These are phyloP conservation scores for Clarias magur DNA, from an alignment of 2,113 vertebrate genomes.

Conservation along the genomic window DNA sequence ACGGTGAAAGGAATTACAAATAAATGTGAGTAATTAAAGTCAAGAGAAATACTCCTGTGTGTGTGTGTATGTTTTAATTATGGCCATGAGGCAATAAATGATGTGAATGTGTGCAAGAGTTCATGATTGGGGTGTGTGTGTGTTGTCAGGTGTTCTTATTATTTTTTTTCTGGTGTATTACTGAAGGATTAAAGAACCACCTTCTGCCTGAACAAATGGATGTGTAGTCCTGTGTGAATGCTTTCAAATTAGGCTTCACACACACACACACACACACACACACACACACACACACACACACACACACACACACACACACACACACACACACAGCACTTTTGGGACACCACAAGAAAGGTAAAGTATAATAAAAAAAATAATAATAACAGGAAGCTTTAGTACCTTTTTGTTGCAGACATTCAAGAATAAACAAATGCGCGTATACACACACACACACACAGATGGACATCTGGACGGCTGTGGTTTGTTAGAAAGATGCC, in stretches of 20 bases:
- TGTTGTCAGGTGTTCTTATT: constrained; percentile 35
- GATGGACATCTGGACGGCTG: not conserved
- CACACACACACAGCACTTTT: too few species aligned
- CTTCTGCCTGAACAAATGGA: constrained; percentile 56
- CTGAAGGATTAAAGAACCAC: constrained; percentile 50
- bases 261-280: not conserved
- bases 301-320: not conserved
- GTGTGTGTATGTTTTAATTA: not conserved
- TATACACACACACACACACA: not conserved
- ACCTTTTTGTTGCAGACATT: too few species aligned
- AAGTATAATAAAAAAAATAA: too few species aligned
- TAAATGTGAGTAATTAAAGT: not conserved
- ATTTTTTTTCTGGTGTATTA: constrained; percentile 52
- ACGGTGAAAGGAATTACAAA: not conserved
- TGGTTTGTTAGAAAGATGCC: not conserved
- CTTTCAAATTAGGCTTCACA: constrained; percentile 52
- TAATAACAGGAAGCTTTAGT: too few species aligned
- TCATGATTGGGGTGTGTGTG: not conserved
- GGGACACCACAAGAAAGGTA: too few species aligned
- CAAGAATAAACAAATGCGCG: too few species aligned
- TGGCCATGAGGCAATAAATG: not conserved
- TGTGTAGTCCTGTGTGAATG: constrained; percentile 57
- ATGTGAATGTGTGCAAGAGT: not conserved
- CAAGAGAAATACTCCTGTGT: not conserved
- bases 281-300: too few species aligned